Percentiles rank a stretch among this genome's conserved stretches.
Conservation (phyloP, 2,888 invertebrate genomes). For the Atethmia centrago region DNA sequence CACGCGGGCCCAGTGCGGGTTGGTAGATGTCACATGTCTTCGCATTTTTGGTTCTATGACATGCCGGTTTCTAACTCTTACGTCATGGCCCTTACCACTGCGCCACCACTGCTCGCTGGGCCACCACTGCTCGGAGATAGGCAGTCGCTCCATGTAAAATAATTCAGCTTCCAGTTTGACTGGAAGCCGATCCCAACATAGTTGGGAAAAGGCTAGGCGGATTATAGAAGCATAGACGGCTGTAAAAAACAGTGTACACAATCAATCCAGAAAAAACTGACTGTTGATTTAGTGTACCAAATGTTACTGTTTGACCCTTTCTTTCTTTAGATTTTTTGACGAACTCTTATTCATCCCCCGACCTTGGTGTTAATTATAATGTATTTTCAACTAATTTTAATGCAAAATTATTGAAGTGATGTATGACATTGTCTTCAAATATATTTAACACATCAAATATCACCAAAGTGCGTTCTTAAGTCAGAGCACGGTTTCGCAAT, state of each 20-base stretch:
- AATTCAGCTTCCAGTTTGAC: too few relatives aligned
- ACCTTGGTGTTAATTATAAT: neutral
- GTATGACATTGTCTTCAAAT: conserved; percentile 1
- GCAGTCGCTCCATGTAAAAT: too few relatives aligned
- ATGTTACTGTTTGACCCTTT: neutral
- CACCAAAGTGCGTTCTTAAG: conserved; percentile 39
- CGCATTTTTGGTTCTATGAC: too few relatives aligned
- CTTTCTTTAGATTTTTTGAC: neutral
- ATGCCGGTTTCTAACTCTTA: too few relatives aligned
- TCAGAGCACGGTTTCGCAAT: conserved; percentile 64
- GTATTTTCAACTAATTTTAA: neutral
- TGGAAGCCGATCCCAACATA: too few relatives aligned
- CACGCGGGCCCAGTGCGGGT: too few relatives aligned
- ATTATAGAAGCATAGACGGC: too few relatives aligned
- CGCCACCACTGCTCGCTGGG: too few relatives aligned
- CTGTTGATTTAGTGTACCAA: neutral
- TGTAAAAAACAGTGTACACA: neutral
- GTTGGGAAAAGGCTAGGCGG: too few relatives aligned
- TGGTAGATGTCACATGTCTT: too few relatives aligned
- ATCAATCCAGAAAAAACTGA: neutral
- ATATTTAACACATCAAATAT: conserved; percentile 12
- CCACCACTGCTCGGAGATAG: too few relatives aligned
- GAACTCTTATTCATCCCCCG: neutral
- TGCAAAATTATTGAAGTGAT: neutral
- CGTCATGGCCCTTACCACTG: too few relatives aligned